These are phyloP conservation scores for Riparia riparia DNA, from an alignment of 2,113 vertebrate species.

Conservation along the genomic window DNA sequence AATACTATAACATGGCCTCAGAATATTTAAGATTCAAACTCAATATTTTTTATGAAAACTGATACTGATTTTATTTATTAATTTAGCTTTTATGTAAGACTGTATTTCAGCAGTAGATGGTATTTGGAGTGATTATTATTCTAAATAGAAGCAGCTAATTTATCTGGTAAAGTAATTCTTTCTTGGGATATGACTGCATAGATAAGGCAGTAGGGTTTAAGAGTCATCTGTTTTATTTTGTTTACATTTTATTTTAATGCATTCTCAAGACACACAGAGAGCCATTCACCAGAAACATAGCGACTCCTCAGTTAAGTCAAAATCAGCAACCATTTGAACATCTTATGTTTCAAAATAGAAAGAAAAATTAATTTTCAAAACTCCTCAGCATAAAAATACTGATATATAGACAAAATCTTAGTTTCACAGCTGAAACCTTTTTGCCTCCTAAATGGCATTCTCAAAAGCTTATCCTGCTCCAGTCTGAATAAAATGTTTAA, in stretches of 20 bases:
- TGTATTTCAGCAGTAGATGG: background rate
- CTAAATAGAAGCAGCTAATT: background rate
- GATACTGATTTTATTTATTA: background rate
- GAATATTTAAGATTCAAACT: background rate
- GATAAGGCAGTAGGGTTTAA: background rate
- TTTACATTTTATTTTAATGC: background rate
- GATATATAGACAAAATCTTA: background rate
- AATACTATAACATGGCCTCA: background rate
- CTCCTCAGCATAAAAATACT: background rate
- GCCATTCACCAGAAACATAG: background rate
- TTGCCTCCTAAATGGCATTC: background rate
- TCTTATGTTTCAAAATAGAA: background rate
- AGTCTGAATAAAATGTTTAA: background rate
- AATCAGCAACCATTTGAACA: background rate
- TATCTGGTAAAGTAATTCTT: background rate
- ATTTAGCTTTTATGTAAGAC: background rate
- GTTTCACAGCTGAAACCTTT: background rate
- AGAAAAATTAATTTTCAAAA: background rate
- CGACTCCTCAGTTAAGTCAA: background rate
- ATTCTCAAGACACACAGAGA: background rate
- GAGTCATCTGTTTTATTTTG: background rate
- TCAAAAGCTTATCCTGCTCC: background rate
- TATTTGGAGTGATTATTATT: background rate
- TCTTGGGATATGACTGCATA: background rate
- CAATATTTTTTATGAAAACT: background rate